These are phyloP conservation scores for Eidolon dupreanum DNA, from an alignment of 2,797 vertebrate genomes.

Conservation along the genomic window DNA sequence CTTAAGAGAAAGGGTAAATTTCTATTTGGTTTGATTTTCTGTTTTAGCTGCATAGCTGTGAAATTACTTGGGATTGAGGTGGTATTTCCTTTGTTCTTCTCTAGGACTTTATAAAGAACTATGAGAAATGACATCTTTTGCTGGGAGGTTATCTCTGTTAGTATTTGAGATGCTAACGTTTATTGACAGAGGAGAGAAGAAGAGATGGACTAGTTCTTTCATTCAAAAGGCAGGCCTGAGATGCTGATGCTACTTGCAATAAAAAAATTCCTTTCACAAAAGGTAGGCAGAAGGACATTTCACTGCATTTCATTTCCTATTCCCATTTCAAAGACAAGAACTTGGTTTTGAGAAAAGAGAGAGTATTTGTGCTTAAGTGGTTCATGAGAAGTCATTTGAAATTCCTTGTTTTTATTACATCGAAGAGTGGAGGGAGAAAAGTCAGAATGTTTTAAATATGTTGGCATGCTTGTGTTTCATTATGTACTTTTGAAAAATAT, in stretches of 20 bases:
- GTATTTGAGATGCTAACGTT: neutral
- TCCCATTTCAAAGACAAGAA: conserved; percentile 35
- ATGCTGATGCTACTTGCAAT: conserved; percentile 33
- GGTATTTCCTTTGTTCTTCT: neutral
- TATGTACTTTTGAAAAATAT: neutral
- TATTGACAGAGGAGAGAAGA: neutral
- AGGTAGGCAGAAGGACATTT: neutral
- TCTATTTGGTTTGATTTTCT: conserved; percentile 21
- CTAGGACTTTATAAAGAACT: neutral
- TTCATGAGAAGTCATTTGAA: conserved; percentile 30
- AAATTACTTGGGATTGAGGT: neutral
- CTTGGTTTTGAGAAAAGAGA: neutral
- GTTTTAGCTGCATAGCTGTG: neutral
- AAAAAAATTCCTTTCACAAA: conserved; percentile 61
- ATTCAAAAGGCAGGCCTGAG: conserved; percentile 22
- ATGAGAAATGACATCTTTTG: neutral
- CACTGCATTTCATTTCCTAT: conserved; percentile 58
- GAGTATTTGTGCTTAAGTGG: neutral
- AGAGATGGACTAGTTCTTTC: conserved; percentile 41
- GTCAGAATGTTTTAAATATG: neutral
- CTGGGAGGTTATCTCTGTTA: neutral
- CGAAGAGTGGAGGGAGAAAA: neutral
- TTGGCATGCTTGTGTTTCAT: neutral
- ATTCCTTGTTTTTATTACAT: conserved; percentile 46
- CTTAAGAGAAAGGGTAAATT: neutral